phyloP scores from a whole-genome alignment of 2,888 invertebrate species.

The Smittia aterrima region DNA sequence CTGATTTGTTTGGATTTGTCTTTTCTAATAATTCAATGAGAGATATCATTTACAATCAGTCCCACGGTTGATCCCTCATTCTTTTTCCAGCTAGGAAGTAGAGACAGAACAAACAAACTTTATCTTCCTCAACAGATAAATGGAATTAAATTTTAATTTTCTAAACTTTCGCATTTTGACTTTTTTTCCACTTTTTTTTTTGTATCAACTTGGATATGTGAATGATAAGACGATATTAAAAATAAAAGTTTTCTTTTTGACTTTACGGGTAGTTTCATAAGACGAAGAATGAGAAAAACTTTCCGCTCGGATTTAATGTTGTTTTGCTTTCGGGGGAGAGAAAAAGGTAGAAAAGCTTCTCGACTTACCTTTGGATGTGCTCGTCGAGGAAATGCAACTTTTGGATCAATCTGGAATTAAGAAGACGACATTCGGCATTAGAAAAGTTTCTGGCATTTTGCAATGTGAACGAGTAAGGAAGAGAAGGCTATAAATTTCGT shows the following conservation, averaged over 20 bases:
- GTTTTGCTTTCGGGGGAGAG: slow-evolving; percentile 2
- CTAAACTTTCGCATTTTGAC: slow-evolving; percentile 25
- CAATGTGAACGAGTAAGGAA: slow-evolving; percentile 43
- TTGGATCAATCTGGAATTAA: slow-evolving; percentile 95
- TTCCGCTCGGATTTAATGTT: slow-evolving; percentile 4
- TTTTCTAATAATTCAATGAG: too few species aligned
- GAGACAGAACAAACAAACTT: not conserved
- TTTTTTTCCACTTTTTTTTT: not conserved
- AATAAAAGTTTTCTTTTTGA: slow-evolving; percentile 1
- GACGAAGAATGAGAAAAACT: not conserved
- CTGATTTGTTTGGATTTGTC: too few species aligned
- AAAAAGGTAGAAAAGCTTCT: not conserved
- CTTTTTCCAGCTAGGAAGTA: not conserved
- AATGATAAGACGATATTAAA: slow-evolving; percentile 23
- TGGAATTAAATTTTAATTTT: slow-evolving; percentile 18
- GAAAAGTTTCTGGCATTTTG: not conserved
- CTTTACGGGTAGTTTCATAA: too few species aligned
- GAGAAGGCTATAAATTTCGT: slow-evolving; percentile 32
- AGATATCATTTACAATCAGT: not conserved
- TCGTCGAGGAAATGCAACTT: slow-evolving; percentile 99
- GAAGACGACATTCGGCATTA: slow-evolving; percentile 40
- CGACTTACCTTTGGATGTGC: slow-evolving; percentile 95
- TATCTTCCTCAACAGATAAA: slow-evolving; percentile 18
- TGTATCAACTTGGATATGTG: slow-evolving; percentile 14
- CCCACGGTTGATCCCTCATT: not conserved